These are phyloP conservation scores for Glossosoma conforme DNA, from an alignment of 1,140 invertebrate genomes.

Conservation along the genomic window DNA sequence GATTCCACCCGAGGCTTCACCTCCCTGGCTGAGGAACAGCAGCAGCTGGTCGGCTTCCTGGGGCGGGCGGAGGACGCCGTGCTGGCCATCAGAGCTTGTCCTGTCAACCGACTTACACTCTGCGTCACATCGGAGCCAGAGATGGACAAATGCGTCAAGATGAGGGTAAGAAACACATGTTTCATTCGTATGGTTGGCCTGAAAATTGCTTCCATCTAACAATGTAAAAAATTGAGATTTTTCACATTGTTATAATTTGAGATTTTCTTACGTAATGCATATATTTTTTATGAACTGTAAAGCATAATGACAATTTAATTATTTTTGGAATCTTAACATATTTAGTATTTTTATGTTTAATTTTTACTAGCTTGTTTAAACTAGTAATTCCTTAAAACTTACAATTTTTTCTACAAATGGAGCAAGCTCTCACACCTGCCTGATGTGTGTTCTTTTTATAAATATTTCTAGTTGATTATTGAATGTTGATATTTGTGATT, in stretches of 20 bases:
- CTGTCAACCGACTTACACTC: conserved; percentile 70
- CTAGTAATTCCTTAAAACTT: too few species aligned
- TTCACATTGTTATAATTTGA: neutral
- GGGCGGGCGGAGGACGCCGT: conserved; percentile 59
- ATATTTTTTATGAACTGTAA: too few species aligned
- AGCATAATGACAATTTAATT: too few species aligned
- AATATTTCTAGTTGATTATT: neutral
- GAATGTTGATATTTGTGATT: neutral
- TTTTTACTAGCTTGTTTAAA: too few species aligned
- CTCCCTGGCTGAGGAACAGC: conserved; percentile 53
- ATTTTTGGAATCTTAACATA: too few species aligned
- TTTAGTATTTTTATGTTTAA: too few species aligned
- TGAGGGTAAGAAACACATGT: conserved; percentile 67
- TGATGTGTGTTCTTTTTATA: neutral
- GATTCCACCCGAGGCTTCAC: conserved; percentile 63
- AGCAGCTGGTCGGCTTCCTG: conserved; percentile 44
- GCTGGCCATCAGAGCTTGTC: conserved; percentile 70
- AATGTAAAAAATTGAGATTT: conserved; percentile 1
- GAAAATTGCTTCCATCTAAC: neutral
- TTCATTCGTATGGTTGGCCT: too few species aligned
- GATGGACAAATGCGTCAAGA: conserved; percentile 87
- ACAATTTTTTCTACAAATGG: too few species aligned
- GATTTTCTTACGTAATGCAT: neutral
- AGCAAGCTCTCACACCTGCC: too few species aligned
- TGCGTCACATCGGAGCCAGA: conserved; percentile 91